phyloP scores from a whole-genome alignment of 2,113 vertebrate species.

The Lophura nycthemera region DNA sequence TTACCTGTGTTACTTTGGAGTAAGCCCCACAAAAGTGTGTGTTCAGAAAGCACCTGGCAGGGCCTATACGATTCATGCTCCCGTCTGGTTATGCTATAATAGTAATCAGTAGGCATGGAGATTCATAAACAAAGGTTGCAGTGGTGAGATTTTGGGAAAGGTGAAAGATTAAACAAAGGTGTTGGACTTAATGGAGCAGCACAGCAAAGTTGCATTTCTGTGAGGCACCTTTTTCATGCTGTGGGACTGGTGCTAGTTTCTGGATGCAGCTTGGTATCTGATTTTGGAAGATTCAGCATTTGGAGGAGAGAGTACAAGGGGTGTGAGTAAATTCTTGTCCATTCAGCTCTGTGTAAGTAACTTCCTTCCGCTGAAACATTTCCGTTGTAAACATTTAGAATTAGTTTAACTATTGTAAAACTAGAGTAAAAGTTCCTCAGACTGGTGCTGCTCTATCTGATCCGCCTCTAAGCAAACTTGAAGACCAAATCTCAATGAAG shows the following conservation, averaged over 20 bases:
- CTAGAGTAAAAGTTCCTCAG: neutral
- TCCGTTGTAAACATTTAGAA: neutral
- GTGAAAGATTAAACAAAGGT: neutral
- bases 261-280: neutral
- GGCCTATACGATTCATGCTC: neutral
- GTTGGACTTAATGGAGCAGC: neutral
- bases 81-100: neutral
- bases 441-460: rapidly evolving
- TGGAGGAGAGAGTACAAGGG: neutral
- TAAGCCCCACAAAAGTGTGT: neutral
- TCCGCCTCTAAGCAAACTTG: neutral
- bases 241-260: neutral
- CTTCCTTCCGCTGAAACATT: neutral
- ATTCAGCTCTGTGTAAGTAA: neutral
- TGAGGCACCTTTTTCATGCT: neutral
- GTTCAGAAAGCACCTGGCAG: neutral
- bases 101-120: neutral
- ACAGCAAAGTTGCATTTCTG: neutral
- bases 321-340: rapidly evolving
- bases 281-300: neutral
- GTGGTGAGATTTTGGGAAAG: neutral
- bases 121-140: neutral
- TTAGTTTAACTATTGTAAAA: rapidly evolving
- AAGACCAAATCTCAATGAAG: neutral
- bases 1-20: neutral